Evolutionary conservation across 2,888 invertebrate species (phyloP).

Genomic region (Parthenolecanium corni): DNA sequence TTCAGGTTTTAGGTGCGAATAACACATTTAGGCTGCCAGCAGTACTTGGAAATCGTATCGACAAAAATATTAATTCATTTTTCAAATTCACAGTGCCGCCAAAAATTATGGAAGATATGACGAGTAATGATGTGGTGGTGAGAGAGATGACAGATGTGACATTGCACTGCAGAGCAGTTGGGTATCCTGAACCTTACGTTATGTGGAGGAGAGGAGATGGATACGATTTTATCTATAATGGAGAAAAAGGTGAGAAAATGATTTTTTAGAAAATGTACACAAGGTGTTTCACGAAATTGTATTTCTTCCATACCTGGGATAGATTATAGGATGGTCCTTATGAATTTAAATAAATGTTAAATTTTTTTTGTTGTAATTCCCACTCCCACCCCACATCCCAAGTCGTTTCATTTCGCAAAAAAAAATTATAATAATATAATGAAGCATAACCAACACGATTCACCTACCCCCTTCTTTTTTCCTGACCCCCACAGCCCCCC

Average conservation of each 20-base stretch:
- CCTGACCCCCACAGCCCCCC: too few relatives aligned
- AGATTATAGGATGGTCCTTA: not conserved
- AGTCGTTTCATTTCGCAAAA: too few relatives aligned
- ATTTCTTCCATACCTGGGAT: not conserved
- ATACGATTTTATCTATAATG: slow-evolving; percentile 76
- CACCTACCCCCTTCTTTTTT: too few relatives aligned
- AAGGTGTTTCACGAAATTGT: not conserved
- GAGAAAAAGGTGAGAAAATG: slow-evolving; percentile 58
- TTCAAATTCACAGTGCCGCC: slow-evolving; percentile 62
- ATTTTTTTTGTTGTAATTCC: too few relatives aligned
- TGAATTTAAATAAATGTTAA: too few relatives aligned
- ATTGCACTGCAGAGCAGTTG: slow-evolving; percentile 76
- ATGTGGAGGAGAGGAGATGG: slow-evolving; percentile 88
- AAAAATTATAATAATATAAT: too few relatives aligned
- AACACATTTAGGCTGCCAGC: not conserved
- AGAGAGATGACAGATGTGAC: slow-evolving; percentile 80
- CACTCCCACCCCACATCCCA: too few relatives aligned
- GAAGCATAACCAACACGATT: too few relatives aligned
- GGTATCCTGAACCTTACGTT: slow-evolving; percentile 83
- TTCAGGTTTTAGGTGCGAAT: slow-evolving; percentile 80
- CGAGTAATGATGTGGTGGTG: slow-evolving; percentile 83
- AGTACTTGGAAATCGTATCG: not conserved
- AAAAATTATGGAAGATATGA: slow-evolving; percentile 78
- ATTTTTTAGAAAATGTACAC: not conserved
- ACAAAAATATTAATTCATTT: not conserved